Conservation (phyloP, 2,113 vertebrate species). For the Beaufortia kweichowensis region DNA sequence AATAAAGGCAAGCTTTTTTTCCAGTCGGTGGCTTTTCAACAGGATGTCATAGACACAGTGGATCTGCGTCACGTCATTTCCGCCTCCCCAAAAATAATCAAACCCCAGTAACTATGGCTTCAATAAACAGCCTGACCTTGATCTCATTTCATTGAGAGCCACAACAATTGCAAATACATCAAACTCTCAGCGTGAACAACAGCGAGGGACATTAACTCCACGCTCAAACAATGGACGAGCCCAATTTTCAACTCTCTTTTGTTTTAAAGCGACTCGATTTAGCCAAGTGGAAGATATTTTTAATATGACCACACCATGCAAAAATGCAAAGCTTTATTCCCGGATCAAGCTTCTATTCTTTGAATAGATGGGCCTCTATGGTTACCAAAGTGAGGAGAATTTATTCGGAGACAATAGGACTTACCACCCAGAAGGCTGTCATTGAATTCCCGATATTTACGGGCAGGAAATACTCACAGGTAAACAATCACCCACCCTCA, state of each 20-base stretch:
- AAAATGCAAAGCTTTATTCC: not conserved
- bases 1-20: slow-evolving; percentile 36
- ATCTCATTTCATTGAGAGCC: slow-evolving; percentile 17
- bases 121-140: slow-evolving; percentile 38
- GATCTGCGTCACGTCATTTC: slow-evolving; percentile 44
- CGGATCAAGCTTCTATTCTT: slow-evolving; percentile 6
- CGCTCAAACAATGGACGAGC: slow-evolving; percentile 26
- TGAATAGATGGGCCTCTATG: not conserved
- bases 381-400: slow-evolving; percentile 20
- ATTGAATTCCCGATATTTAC: slow-evolving; percentile 11
- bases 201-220: not conserved
- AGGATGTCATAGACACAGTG: slow-evolving; percentile 47
- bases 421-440: slow-evolving; percentile 19
- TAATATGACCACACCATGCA: slow-evolving; percentile 9
- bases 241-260: slow-evolving; percentile 15
- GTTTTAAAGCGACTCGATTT: slow-evolving; percentile 32
- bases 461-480: slow-evolving; percentile 27
- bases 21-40: slow-evolving; percentile 39
- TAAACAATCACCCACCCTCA: not conserved
- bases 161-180: slow-evolving; percentile 47
- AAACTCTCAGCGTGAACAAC: slow-evolving; percentile 42
- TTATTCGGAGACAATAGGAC: slow-evolving; percentile 20
- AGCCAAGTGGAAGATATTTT: slow-evolving; percentile 2
- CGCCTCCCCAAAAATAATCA: slow-evolving; percentile 41
- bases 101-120: slow-evolving; percentile 20